Percentiles rank a stretch among this genome's conserved stretches.
Evolutionary conservation across 2,888 invertebrate genomes (phyloP).

Genomic region (Dorcus hopei): DNA sequence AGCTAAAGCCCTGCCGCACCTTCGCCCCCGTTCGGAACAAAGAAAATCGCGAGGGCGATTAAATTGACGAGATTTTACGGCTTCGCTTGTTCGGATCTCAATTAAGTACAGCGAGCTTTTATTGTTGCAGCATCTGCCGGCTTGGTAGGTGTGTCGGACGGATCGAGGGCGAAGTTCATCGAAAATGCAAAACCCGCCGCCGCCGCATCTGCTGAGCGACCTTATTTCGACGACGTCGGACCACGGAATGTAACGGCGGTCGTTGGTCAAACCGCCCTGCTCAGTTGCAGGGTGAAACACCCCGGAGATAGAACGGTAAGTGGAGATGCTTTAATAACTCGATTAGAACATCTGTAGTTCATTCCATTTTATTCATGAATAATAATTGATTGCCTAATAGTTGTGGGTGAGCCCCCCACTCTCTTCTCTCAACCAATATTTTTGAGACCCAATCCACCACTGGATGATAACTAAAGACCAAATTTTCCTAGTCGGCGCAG

Average conservation of each 20-base stretch:
- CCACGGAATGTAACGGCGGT: conserved; percentile 80
- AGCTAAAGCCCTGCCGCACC: too few relatives aligned
- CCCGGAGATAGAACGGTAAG: conserved; percentile 84
- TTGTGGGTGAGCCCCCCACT: too few relatives aligned
- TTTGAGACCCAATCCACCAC: too few relatives aligned
- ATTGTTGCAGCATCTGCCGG: conserved; percentile 26
- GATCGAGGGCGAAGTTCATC: conserved; percentile 25
- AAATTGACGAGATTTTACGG: background rate
- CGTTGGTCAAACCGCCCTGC: conserved; percentile 75
- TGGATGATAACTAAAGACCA: too few relatives aligned
- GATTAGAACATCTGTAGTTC: background rate
- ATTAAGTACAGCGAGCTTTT: conserved; percentile 1
- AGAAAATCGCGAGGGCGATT: too few relatives aligned
- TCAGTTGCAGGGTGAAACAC: conserved; percentile 81
- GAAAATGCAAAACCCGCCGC: conserved; percentile 41
- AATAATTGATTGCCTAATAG: too few relatives aligned
- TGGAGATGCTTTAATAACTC: conserved; percentile 17
- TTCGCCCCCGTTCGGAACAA: too few relatives aligned
- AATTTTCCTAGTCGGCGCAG: too few relatives aligned
- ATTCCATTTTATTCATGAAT: too few relatives aligned
- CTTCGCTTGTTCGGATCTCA: background rate
- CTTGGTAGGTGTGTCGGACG: conserved; percentile 19
- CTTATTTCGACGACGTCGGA: conserved; percentile 82
- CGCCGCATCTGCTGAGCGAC: conserved; percentile 52
- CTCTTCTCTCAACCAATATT: too few relatives aligned